Percentiles rank a stretch among this genome's conserved stretches.
Evolutionary conservation across 2,797 vertebrate species (phyloP).

Genomic region (Pseudocheirus occidentalis): DNA sequence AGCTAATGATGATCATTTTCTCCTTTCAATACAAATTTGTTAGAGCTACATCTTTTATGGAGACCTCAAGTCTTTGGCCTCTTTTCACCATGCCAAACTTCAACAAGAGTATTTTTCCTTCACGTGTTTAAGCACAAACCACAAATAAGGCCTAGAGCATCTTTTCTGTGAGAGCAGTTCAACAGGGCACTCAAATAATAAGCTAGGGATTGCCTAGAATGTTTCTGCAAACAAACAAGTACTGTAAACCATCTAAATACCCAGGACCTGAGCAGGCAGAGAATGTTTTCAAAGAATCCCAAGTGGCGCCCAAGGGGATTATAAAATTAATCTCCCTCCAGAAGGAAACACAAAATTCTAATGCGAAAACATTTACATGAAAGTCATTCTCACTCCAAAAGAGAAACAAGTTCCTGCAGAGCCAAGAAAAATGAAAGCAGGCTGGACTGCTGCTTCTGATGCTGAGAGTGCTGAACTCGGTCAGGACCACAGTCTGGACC

Average conservation of each 20-base stretch:
- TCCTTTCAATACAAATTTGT: slow-evolving; percentile 28
- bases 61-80: neutral
- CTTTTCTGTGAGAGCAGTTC: slow-evolving; percentile 52
- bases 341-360: slow-evolving; percentile 78
- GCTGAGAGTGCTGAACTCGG: slow-evolving; percentile 1
- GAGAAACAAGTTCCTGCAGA: slow-evolving; percentile 76
- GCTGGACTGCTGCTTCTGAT: slow-evolving; percentile 17
- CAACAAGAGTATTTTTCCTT: slow-evolving; percentile 44
- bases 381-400: slow-evolving; percentile 71
- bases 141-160: slow-evolving; percentile 24
- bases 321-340: slow-evolving; percentile 78
- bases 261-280: slow-evolving; percentile 48
- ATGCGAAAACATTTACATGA: slow-evolving; percentile 73
- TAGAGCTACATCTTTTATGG: slow-evolving; percentile 16
- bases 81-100: neutral
- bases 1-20: slow-evolving; percentile 4
- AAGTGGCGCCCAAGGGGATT: slow-evolving; percentile 79
- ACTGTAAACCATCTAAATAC: slow-evolving; percentile 55
- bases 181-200: slow-evolving; percentile 48
- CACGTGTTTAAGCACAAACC: slow-evolving; percentile 24
- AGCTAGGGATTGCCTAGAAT: slow-evolving; percentile 50
- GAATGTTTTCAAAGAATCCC: slow-evolving; percentile 76
- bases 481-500: neutral
- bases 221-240: slow-evolving; percentile 62
- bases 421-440: neutral